Evolutionary conservation across 2,888 invertebrate genomes (phyloP).

Genomic region (Hetaerina titia): DNA sequence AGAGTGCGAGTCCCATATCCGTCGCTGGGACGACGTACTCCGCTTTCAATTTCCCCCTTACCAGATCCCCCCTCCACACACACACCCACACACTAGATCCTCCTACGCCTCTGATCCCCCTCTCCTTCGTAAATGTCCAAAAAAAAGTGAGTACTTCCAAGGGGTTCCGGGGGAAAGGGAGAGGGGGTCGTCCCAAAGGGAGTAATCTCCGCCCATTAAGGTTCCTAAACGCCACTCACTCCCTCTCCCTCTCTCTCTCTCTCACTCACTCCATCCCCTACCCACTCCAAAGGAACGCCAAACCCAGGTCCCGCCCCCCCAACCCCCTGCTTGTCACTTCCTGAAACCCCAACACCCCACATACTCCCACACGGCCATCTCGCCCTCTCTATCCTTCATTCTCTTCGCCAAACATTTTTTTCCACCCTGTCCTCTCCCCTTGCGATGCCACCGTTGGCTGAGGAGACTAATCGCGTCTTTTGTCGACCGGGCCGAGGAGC

Average conservation of each 20-base stretch:
- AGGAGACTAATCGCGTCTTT: background rate
- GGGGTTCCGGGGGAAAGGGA: background rate
- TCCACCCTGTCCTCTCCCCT: too few relatives aligned
- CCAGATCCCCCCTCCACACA: too few relatives aligned
- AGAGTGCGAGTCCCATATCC: too few relatives aligned
- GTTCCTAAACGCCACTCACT: background rate
- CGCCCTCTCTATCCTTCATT: too few relatives aligned
- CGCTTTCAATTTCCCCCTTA: too few relatives aligned
- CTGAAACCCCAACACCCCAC: too few relatives aligned
- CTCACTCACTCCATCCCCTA: background rate
- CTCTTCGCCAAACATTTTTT: too few relatives aligned
- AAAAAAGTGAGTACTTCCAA: background rate
- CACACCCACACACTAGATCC: too few relatives aligned
- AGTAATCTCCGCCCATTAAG: background rate
- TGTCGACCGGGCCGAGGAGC: background rate
- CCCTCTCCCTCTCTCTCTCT: background rate
- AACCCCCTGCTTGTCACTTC: background rate
- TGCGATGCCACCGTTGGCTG: background rate
- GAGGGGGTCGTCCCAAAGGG: background rate
- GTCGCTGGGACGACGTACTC: too few relatives aligned
- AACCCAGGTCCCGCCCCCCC: background rate
- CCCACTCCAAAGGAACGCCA: background rate
- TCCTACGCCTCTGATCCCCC: background rate
- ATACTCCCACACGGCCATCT: too few relatives aligned
- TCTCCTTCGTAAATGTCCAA: background rate